Conservation (phyloP, 2,888 invertebrate genomes). For the Dioctria rufipes region DNA sequence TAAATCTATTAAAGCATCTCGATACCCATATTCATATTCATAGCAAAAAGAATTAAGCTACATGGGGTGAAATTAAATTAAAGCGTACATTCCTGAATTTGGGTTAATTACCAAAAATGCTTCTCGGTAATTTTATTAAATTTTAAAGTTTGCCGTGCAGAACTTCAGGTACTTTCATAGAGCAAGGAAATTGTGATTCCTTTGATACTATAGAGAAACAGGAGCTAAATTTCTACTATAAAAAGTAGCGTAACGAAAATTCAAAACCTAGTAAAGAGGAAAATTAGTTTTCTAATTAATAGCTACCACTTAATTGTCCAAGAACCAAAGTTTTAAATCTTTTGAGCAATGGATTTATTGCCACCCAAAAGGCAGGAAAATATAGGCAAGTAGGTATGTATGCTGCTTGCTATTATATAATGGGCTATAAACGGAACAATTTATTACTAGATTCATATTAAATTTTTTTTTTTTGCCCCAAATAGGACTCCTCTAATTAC, state of each 20-base stretch:
- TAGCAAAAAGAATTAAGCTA: constrained; percentile 2
- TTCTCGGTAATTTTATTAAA: constrained; percentile 37
- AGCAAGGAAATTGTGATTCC: neutral
- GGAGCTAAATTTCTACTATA: neutral
- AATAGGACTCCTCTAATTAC: too few relatives aligned
- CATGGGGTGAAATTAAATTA: constrained; percentile 26
- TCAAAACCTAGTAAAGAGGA: neutral
- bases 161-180: neutral
- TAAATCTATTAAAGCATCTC: too few relatives aligned
- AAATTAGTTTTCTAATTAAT: constrained; percentile 33
- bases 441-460: too few relatives aligned
- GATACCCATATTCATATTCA: too few relatives aligned
- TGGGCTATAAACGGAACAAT: too few relatives aligned
- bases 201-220: neutral
- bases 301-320: neutral
- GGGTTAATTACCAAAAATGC: constrained; percentile 40
- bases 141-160: constrained; percentile 20
- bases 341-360: constrained; percentile 28
- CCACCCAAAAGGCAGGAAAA: neutral
- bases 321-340: constrained; percentile 31
- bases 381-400: too few relatives aligned
- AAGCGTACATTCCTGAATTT: constrained; percentile 16
- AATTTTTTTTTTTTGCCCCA: too few relatives aligned
- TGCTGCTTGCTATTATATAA: too few relatives aligned
- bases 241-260: neutral